Conservation (phyloP, 2,797 vertebrate species). For the Anableps anableps region DNA sequence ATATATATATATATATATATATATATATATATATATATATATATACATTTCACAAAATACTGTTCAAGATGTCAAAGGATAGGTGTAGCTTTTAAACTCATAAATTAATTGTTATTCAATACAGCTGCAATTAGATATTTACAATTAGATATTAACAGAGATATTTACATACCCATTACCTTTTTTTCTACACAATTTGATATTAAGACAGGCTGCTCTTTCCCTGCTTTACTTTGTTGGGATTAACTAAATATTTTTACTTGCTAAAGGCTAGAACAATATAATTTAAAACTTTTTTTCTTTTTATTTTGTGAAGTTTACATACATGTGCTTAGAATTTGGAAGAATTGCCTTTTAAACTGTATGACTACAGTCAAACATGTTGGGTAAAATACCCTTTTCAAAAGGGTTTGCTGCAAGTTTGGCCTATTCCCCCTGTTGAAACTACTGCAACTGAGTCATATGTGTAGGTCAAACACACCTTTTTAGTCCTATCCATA, state of each 20-base stretch:
- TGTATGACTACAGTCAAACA: too few relatives aligned
- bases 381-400: too few relatives aligned
- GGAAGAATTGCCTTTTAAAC: neutral
- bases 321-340: neutral
- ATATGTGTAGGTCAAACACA: neutral
- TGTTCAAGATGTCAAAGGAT: neutral
- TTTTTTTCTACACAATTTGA: neutral
- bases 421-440: neutral
- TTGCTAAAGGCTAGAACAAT: neutral
- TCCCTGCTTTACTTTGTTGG: neutral
- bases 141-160: too few relatives aligned
- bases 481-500: neutral
- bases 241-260: neutral
- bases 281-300: neutral
- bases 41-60: conserved; percentile 15
- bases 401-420: neutral
- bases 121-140: neutral
- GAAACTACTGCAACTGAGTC: neutral
- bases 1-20: conserved; percentile 39
- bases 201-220: neutral
- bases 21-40: conserved; percentile 35
- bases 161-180: too few relatives aligned
- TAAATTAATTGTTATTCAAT: neutral
- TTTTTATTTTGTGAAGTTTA: neutral
- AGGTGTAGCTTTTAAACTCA: neutral